Evolutionary conservation across 37 sponge, comb jelly and placozoan genomes (phyloP).

Genomic region (Cliona cf. orientalis): DNA sequence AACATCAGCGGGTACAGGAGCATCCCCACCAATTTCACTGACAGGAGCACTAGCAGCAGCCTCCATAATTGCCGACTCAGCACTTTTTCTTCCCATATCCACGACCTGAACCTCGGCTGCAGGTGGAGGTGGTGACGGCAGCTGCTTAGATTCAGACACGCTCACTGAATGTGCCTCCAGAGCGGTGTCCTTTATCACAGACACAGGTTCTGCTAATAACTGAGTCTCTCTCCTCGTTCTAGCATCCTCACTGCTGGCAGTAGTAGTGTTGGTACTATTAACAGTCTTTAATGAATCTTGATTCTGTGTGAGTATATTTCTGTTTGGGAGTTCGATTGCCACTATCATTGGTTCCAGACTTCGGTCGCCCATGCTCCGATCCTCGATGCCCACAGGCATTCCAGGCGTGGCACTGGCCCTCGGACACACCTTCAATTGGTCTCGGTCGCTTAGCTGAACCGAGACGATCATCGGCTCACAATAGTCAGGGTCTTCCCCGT

Average conservation of each 20-base stretch:
- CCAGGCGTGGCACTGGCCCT: conserved; percentile 17
- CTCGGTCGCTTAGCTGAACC: conserved; percentile 49
- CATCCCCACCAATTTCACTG: too few species aligned
- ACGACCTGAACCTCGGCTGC: too few species aligned
- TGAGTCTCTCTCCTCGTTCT: too few species aligned
- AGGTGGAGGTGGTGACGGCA: too few species aligned
- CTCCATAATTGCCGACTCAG: too few species aligned
- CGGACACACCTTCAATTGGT: conserved; percentile 37
- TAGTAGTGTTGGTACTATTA: too few species aligned
- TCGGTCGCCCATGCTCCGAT: conserved; percentile 35
- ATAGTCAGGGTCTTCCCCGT: neutral
- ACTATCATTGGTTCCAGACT: conserved; percentile 47
- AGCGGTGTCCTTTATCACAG: neutral
- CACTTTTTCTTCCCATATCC: too few species aligned
- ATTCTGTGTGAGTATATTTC: neutral
- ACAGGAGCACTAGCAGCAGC: too few species aligned
- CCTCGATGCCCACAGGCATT: conserved; percentile 31
- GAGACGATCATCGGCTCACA: conserved; percentile 51
- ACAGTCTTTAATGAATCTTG: neutral
- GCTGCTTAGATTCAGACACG: too few species aligned
- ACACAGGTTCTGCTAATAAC: neutral
- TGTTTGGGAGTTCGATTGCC: conserved; percentile 19
- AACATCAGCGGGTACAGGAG: too few species aligned
- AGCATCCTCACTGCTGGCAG: neutral
- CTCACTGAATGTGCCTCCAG: neutral